These are phyloP conservation scores for Pseudonaja textilis DNA, from an alignment of 2,113 vertebrate genomes.

Conservation along the genomic window DNA sequence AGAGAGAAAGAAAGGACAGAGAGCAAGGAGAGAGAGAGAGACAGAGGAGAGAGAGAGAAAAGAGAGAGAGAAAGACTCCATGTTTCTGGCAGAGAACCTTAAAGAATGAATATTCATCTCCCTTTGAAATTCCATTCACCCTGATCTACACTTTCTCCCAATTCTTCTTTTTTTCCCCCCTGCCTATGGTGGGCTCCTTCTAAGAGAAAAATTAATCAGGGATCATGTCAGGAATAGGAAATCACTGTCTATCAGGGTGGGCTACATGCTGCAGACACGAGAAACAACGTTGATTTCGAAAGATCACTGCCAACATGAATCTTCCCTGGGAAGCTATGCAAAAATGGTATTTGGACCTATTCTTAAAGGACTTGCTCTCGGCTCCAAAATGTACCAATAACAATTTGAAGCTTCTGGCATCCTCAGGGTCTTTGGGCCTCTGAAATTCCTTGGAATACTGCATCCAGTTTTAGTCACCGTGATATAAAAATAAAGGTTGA, in stretches of 20 bases:
- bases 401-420: background rate
- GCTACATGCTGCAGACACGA: background rate
- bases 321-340: background rate
- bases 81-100: background rate
- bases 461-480: background rate
- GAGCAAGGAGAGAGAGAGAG: too few relatives aligned
- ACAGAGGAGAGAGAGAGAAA: background rate
- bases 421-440: background rate
- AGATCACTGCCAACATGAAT: background rate
- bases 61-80: too few relatives aligned
- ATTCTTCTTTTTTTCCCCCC: background rate
- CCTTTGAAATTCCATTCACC: background rate
- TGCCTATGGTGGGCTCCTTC: background rate
- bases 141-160: background rate
- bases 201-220: background rate
- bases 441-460: background rate
- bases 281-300: background rate
- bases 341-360: background rate
- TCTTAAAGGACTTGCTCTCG: background rate
- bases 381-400: background rate
- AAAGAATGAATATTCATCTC: background rate
- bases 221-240: background rate
- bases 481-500: background rate
- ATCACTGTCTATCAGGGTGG: background rate
- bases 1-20: too few relatives aligned